Evolutionary conservation across 2,797 vertebrate genomes (phyloP).

Genomic region (Anguilla pacifica): DNA sequence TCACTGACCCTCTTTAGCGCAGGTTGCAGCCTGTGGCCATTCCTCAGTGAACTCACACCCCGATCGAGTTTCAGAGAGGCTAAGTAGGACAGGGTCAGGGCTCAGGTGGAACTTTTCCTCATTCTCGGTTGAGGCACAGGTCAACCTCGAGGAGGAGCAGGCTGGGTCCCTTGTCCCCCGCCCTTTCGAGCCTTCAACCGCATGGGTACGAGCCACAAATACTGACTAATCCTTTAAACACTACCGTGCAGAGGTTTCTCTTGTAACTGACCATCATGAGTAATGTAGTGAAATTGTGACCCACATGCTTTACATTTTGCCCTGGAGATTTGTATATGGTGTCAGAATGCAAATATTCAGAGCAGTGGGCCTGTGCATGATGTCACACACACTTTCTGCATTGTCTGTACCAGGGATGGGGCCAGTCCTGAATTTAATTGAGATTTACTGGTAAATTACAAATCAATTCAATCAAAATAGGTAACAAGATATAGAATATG

Average conservation of each 20-base stretch:
- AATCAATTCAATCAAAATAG: too few species aligned
- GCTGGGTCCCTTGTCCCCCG: neutral
- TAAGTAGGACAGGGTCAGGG: conserved; percentile 14
- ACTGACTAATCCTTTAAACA: neutral
- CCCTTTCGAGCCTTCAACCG: too few species aligned
- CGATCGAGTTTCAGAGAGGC: conserved; percentile 67
- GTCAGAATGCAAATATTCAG: conserved; percentile 34
- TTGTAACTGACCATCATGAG: neutral
- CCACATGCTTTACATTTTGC: conserved; percentile 1
- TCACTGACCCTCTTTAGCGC: conserved; percentile 62
- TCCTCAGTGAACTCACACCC: conserved; percentile 64
- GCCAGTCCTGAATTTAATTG: neutral
- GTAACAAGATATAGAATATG: too few species aligned
- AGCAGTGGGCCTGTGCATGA: neutral
- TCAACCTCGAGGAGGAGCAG: neutral
- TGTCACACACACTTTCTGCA: neutral
- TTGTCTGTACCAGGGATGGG: neutral
- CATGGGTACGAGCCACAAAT: too few species aligned
- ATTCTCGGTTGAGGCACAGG: neutral
- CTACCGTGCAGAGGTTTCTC: neutral
- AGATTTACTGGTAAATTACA: neutral
- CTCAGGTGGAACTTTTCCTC: neutral
- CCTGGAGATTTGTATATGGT: conserved; percentile 25
- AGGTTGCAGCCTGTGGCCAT: conserved; percentile 71
- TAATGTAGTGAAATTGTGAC: neutral